Percentiles rank a stretch among this genome's conserved stretches.
phyloP scores from a whole-genome alignment of 2,797 vertebrate species.

The Phalanger gymnotis region DNA sequence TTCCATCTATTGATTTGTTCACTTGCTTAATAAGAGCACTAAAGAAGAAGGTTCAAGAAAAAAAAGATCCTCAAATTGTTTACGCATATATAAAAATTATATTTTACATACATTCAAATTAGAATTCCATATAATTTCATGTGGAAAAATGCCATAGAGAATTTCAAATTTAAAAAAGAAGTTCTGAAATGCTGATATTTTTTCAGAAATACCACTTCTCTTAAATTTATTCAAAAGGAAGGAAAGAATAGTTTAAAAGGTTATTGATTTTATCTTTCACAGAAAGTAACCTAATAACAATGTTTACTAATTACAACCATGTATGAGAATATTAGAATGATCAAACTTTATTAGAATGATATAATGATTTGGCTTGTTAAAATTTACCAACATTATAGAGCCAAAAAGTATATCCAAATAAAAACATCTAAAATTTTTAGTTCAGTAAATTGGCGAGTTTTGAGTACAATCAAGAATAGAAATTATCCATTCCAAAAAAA shows the following conservation, averaged over 20 bases:
- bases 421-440: slow-evolving; percentile 20
- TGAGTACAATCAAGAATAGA: slow-evolving; percentile 16
- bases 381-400: background rate
- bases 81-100: background rate
- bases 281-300: background rate
- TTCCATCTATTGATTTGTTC: slow-evolving; percentile 98
- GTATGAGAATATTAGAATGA: background rate
- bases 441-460: background rate
- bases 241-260: slow-evolving; percentile 2
- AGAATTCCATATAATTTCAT: background rate
- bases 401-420: background rate
- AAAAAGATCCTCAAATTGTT: slow-evolving; percentile 14
- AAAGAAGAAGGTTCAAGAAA: slow-evolving; percentile 57
- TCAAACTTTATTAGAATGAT: background rate
- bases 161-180: background rate
- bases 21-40: slow-evolving; percentile 98
- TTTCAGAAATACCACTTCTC: slow-evolving; percentile 39
- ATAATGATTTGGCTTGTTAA: background rate
- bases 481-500: background rate
- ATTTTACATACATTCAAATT: background rate
- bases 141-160: background rate
- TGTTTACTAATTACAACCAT: background rate
- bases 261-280: slow-evolving; percentile 27
- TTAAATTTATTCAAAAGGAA: slow-evolving; percentile 39
- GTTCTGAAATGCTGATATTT: background rate